Base-by-base conservation (phyloP, 2,797 vertebrate species). In the Salmo trutta region DNA sequence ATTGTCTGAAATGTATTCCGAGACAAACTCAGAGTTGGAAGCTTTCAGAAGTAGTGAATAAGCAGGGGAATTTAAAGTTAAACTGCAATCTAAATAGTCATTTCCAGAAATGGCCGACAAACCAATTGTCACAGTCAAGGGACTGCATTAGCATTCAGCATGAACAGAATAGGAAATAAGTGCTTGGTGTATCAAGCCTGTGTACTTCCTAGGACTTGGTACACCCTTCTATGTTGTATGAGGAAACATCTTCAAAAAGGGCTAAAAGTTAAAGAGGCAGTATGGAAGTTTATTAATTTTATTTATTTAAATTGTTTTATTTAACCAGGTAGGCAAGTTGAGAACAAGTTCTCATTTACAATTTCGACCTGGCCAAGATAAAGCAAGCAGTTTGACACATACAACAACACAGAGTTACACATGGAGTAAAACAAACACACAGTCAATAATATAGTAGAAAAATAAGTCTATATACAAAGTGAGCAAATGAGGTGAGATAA, bases 161-260 rank as follows among this genome's bases (percentile, higher is more conserved):
- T 74, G 19, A 65, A 65, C 2, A 10, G 6, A 65, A 47, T 65
- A 17, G 33, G 59, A 41, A 64, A 74, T 29, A 21, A 56, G 8
- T 16, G 51, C 16, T 16, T 31, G 52, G 15, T 17, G 53, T 73
- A 56, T 24, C 59, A 17, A 54, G 29, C 17, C 67, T 8, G 19
- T 41, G 29, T 21, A 74, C 56, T 64, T 64, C 31, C 29, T 74
- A 47, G 59, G 56, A 24, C 14, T 74, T 74, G 56, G 64, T 47
- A 8, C 64, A 65, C 56, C 56, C 21, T 51, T 52, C 27, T 8
- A 51, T 66, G 21, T 29, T 12, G 14, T 19, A 33, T 27, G 19
- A 51, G 17, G 56, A 62, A 62, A 21, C 3, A 41, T 16, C 3
- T 24, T 47, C 31, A 41, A 47, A 70, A 29, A 54, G 24, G 53